phyloP scores from a whole-genome alignment of 2,113 vertebrate species.

The Microcebus jonahi region DNA sequence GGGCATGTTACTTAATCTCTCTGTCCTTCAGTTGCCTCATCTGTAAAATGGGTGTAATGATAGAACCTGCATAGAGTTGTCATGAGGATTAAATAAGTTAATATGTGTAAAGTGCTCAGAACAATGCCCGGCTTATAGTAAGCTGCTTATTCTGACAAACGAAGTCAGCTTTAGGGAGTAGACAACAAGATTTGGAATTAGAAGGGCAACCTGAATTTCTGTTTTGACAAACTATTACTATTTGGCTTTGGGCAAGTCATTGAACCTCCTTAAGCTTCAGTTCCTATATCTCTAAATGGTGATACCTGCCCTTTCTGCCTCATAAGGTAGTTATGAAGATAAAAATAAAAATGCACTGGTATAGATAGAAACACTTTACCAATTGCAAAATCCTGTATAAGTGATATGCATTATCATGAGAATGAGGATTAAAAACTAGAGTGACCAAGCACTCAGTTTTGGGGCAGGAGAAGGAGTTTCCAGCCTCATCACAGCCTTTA shows the following conservation, averaged over 20 bases:
- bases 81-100: constrained; percentile 13
- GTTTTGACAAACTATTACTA: neutral
- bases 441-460: neutral
- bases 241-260: constrained; percentile 28
- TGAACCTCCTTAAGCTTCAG: neutral
- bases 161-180: neutral
- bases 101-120: neutral
- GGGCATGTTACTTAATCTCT: constrained; percentile 1
- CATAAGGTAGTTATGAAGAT: neutral
- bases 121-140: neutral
- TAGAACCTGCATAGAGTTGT: neutral
- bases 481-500: neutral
- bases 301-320: neutral
- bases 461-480: neutral
- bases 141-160: neutral
- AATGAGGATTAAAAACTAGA: neutral
- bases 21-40: constrained; percentile 43
- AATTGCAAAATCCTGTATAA: neutral
- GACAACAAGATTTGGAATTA: constrained; percentile 20
- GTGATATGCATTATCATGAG: neutral
- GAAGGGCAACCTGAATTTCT: constrained; percentile 28
- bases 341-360: constrained; percentile 16
- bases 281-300: constrained; percentile 7
- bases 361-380: neutral
- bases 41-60: constrained; percentile 25